phyloP scores from a whole-genome alignment of 2,113 vertebrate species.

The Raphicerus campestris region DNA sequence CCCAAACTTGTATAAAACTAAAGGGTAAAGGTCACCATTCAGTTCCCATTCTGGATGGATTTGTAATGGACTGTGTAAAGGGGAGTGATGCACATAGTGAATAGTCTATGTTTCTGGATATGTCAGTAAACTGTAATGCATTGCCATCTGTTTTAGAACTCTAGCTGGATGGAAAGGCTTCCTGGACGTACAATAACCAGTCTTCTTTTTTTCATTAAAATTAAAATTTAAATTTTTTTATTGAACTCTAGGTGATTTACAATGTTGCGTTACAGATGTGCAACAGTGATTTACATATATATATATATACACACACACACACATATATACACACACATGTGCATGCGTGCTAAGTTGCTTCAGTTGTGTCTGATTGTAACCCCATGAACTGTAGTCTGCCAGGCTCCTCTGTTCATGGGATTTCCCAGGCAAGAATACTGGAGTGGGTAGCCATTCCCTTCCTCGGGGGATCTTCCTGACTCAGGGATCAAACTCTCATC shows the following conservation, averaged over 20 bases:
- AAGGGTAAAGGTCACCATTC: constrained; percentile 8
- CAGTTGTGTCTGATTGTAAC: neutral
- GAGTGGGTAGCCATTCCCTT: neutral
- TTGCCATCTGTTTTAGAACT: neutral
- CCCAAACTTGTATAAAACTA: neutral
- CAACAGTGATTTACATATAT: neutral
- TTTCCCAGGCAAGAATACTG: neutral
- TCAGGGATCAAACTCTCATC: neutral
- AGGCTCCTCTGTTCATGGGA: neutral
- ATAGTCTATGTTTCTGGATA: neutral
- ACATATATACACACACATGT: neutral
- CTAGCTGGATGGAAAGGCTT: neutral
- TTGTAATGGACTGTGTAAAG: neutral
- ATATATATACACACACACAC: rapidly evolving
- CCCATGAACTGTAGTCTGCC: neutral
- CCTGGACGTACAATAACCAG: neutral
- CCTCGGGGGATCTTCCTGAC: neutral
- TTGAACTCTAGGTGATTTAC: neutral
- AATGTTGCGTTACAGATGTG: neutral
- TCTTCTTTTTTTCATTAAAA: neutral
- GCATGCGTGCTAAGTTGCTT: neutral
- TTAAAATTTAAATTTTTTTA: neutral
- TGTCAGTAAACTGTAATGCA: neutral
- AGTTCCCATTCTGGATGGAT: neutral
- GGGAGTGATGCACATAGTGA: neutral